Evolutionary conservation across 2,113 vertebrate species (phyloP).

Genomic region (Morone chrysops): DNA sequence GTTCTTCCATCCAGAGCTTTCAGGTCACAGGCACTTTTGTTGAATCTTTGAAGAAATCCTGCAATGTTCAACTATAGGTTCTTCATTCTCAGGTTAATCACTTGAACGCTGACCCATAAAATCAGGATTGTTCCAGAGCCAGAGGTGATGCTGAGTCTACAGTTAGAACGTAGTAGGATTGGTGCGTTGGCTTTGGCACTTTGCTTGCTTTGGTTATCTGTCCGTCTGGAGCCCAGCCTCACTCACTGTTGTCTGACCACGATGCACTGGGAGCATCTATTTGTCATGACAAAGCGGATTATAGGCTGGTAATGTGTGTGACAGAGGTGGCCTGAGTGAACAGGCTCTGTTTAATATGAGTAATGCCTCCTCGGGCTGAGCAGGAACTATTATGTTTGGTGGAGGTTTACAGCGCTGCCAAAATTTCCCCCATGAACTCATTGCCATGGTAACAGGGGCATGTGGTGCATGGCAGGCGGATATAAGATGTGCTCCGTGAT

Average conservation of each 20-base stretch:
- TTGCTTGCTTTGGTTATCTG: background rate
- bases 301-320: constrained; percentile 42
- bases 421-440: constrained; percentile 48
- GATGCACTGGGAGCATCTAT: constrained; percentile 42
- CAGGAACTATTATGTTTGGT: constrained; percentile 64
- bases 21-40: background rate
- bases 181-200: background rate
- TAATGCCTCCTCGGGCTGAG: constrained; percentile 52
- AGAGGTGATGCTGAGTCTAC: no score
- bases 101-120: background rate
- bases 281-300: constrained; percentile 77
- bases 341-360: constrained; percentile 70
- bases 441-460: constrained; percentile 55
- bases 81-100: background rate
- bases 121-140: background rate
- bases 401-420: constrained; percentile 56
- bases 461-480: constrained; percentile 26
- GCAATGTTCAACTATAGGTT: background rate
- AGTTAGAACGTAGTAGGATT: background rate
- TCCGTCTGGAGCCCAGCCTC: background rate
- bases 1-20: background rate
- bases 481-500: constrained; percentile 7
- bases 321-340: constrained; percentile 29
- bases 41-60: background rate
- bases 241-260: constrained; percentile 22